Percentiles rank a stretch among this genome's conserved stretches.
Conservation (phyloP, 2,113 vertebrate genomes). For the Rhinoderma darwinii region DNA sequence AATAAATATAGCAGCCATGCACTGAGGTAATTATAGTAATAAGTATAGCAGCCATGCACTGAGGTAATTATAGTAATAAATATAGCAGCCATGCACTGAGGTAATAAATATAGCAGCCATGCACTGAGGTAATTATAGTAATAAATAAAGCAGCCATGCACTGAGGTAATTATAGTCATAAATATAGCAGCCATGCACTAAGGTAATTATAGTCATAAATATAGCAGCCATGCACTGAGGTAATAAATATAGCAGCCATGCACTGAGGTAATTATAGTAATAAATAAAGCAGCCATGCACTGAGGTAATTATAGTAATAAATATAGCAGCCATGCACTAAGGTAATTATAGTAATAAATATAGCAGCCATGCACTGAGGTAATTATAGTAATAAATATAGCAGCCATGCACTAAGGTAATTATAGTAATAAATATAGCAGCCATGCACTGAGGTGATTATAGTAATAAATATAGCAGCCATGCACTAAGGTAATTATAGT, state of each 20-base stretch:
- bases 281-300: neutral
- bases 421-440: neutral
- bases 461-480: neutral
- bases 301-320: no score
- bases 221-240: neutral
- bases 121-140: neutral
- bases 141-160: neutral
- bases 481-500: neutral
- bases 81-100: no score
- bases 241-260: neutral
- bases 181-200: neutral
- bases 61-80: neutral
- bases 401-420: neutral
- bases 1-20: neutral
- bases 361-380: no score
- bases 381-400: no score
- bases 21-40: no score
- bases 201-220: neutral
- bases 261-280: neutral
- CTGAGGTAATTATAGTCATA: neutral
- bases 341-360: no score
- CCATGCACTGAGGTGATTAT: neutral
- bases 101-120: no score
- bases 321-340: neutral
- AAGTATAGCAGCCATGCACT: neutral